phyloP scores from a whole-genome alignment of 2,888 invertebrate species.

The Branchipolynoe longqiensis region DNA sequence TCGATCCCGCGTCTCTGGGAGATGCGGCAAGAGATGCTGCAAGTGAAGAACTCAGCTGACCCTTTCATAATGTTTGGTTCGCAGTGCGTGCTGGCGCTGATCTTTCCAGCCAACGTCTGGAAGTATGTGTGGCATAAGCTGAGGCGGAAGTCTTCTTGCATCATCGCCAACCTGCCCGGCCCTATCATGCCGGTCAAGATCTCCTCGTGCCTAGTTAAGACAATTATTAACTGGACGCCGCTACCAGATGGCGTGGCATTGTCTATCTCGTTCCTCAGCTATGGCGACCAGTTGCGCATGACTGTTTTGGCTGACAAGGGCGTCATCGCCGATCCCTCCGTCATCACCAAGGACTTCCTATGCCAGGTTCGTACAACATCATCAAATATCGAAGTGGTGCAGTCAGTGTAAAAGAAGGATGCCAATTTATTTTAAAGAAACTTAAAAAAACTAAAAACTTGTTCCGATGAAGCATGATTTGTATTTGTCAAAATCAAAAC shows the following conservation, averaged over 20 bases:
- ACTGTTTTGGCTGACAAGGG: conserved; percentile 83
- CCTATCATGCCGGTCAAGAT: conserved; percentile 82
- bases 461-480: too few relatives aligned
- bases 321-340: conserved; percentile 80
- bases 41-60: conserved; percentile 83
- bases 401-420: too few relatives aligned
- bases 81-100: conserved; percentile 82
- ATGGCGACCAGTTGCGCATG: conserved; percentile 83
- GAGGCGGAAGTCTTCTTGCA: conserved; percentile 73
- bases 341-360: conserved; percentile 80
- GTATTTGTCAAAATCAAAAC: too few relatives aligned
- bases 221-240: conserved; percentile 82
- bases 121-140: conserved; percentile 76
- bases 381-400: too few relatives aligned
- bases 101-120: conserved; percentile 79
- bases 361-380: conserved; percentile 79
- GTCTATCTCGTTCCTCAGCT: conserved; percentile 84
- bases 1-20: conserved; percentile 85
- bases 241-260: conserved; percentile 83
- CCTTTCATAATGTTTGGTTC: conserved; percentile 83
- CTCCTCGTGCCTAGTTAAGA: conserved; percentile 79
- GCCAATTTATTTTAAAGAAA: too few relatives aligned
- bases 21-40: conserved; percentile 83
- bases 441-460: too few relatives aligned
- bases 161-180: conserved; percentile 83